These are phyloP conservation scores for Salminus brasiliensis DNA, from an alignment of 2,113 vertebrate species.

Conservation along the genomic window DNA sequence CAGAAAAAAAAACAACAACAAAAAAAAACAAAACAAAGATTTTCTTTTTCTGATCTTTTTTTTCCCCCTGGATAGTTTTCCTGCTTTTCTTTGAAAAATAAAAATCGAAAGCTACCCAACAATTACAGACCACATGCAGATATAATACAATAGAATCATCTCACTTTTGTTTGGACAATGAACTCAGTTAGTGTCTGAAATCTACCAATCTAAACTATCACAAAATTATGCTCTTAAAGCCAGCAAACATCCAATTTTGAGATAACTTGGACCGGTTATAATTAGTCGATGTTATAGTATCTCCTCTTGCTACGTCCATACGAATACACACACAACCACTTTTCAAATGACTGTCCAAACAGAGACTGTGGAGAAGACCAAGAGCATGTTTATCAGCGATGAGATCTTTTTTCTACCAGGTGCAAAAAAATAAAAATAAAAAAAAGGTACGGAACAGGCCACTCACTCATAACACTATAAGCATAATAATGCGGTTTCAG, in stretches of 20 bases:
- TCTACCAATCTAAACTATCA: constrained; percentile 83
- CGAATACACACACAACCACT: constrained; percentile 67
- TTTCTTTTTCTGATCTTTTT: constrained; percentile 68
- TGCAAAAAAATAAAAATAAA: too few relatives aligned
- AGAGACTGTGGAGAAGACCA: constrained; percentile 60
- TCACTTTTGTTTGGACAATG: constrained; percentile 65
- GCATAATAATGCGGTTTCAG: constrained; percentile 3
- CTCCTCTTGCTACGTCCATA: constrained; percentile 66
- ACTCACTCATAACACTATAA: constrained; percentile 14
- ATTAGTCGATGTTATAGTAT: constrained; percentile 70
- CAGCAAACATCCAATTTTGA: constrained; percentile 75
- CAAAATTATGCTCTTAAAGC: constrained; percentile 77
- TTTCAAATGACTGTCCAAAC: constrained; percentile 71
- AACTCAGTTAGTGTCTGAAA: constrained; percentile 80
- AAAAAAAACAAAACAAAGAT: constrained; percentile 67
- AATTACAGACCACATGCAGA: constrained; percentile 75
- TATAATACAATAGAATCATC: constrained; percentile 79
- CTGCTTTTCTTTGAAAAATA: constrained; percentile 72
- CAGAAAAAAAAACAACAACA: constrained; percentile 62
- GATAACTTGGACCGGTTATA: constrained; percentile 74
- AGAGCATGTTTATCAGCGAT: constrained; percentile 53
- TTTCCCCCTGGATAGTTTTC: constrained; percentile 51
- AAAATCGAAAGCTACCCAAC: constrained; percentile 75
- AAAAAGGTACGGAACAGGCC: constrained; percentile 35
- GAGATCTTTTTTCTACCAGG: constrained; percentile 69